Evolutionary conservation across 2,888 invertebrate species (phyloP).

Genomic region (Metallyticus violacea): DNA sequence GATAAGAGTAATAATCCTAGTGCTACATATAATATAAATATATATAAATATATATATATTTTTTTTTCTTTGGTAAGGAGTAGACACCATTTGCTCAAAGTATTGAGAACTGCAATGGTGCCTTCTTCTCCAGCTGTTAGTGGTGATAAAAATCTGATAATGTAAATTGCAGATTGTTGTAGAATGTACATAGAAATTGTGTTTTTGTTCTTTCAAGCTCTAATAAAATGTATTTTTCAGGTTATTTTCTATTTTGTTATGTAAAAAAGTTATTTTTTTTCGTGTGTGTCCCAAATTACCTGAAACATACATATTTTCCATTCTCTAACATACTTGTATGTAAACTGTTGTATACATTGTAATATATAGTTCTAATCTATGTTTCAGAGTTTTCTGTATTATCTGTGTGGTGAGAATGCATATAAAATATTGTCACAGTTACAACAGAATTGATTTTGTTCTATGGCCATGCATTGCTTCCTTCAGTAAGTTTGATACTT

Average conservation of each 20-base stretch:
- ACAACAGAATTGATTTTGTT: not conserved
- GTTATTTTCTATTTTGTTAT: not conserved
- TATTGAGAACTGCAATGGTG: not conserved
- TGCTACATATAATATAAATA: not conserved
- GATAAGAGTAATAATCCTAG: not conserved
- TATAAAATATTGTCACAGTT: not conserved
- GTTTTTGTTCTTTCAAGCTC: slow-evolving; percentile 1
- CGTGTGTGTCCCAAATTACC: not conserved
- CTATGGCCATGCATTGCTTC: not conserved
- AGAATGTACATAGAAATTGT: not conserved
- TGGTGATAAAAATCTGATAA: not conserved
- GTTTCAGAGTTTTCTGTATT: not conserved
- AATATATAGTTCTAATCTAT: not conserved
- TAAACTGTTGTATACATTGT: slow-evolving; percentile 12
- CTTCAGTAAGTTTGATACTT: not conserved
- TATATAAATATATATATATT: not conserved
- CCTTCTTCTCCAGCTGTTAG: not conserved
- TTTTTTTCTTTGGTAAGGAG: not conserved
- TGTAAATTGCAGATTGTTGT: not conserved
- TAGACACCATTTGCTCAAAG: not conserved
- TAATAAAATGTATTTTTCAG: not conserved
- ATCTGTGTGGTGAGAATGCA: not conserved
- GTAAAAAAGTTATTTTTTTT: not conserved
- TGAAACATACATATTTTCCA: slow-evolving; percentile 3
- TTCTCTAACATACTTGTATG: not conserved